Evolutionary conservation across 2,797 vertebrate genomes (phyloP).

Genomic region (Lacerta viridis): DNA sequence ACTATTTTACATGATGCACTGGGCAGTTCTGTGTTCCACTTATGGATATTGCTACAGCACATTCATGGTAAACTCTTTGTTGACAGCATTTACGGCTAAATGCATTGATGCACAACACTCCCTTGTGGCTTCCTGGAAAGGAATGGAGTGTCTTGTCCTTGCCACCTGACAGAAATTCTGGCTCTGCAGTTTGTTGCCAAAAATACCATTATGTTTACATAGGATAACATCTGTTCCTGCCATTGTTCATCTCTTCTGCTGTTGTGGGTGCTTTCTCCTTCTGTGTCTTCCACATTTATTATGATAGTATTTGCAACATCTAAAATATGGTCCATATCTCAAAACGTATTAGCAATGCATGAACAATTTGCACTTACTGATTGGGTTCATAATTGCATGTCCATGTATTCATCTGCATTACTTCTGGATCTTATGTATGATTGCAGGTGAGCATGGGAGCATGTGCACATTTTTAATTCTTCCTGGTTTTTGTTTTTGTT

Average conservation of each 20-base stretch:
- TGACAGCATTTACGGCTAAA: conserved; percentile 4
- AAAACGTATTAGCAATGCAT: not conserved
- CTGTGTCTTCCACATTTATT: not conserved
- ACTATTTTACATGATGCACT: not conserved
- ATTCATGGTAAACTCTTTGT: not conserved
- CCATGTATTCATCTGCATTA: not conserved
- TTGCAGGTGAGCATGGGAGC: not conserved
- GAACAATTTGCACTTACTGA: not conserved
- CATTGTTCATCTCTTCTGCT: conserved; percentile 6
- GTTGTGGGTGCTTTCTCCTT: not conserved
- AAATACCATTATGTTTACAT: conserved; percentile 4
- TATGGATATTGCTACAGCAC: not conserved
- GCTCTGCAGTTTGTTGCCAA: conserved; percentile 16
- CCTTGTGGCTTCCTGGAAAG: conserved; percentile 4
- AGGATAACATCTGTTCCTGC: conserved; percentile 16
- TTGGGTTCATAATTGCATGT: not conserved
- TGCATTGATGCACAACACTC: conserved; percentile 9
- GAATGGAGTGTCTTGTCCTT: conserved; percentile 6
- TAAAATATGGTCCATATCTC: not conserved
- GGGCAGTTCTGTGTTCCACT: not conserved
- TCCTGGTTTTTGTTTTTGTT: not conserved
- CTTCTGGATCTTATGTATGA: not conserved
- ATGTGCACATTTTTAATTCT: not conserved
- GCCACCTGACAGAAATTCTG: conserved; percentile 27
- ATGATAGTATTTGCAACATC: not conserved